Conservation (phyloP, 2,888 invertebrate genomes). For the Acanthopleura granulata region DNA sequence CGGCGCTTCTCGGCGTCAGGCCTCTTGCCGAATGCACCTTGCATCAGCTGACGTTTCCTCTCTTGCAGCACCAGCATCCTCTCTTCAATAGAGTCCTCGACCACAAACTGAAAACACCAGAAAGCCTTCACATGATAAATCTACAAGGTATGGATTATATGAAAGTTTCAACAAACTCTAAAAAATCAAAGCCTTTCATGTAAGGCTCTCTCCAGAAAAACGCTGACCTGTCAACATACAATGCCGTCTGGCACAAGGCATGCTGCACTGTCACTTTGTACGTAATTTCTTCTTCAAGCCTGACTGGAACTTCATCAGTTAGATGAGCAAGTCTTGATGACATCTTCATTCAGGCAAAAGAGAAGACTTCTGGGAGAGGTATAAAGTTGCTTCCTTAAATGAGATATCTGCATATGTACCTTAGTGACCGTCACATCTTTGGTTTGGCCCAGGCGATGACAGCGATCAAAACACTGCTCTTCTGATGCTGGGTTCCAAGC, state of each 20-base stretch:
- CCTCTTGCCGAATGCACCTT: conserved; percentile 47
- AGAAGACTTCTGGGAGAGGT: too few species aligned
- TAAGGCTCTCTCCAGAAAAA: too few species aligned
- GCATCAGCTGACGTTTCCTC: conserved; percentile 46
- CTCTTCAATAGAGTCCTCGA: conserved; percentile 46
- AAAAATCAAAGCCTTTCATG: too few species aligned
- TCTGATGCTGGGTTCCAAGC: conserved; percentile 53
- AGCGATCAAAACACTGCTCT: conserved; percentile 50
- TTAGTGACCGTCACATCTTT: conserved; percentile 49
- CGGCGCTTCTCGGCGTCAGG: conserved; percentile 38
- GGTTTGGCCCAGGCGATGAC: conserved; percentile 48
- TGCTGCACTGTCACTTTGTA: too few species aligned
- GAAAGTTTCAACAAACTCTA: not conserved
- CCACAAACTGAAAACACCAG: conserved; percentile 38
- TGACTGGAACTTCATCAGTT: too few species aligned
- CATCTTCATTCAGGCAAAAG: too few species aligned
- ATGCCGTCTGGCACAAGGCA: too few species aligned
- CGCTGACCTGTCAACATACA: too few species aligned
- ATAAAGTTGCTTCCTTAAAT: too few species aligned
- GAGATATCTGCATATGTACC: conserved; percentile 28
- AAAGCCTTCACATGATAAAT: not conserved
- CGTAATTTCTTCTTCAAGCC: too few species aligned
- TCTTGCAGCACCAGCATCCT: conserved; percentile 49
- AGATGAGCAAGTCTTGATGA: too few species aligned
- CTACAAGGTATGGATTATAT: not conserved